Evolutionary conservation across 2,797 vertebrate species (phyloP).

Genomic region (Artibeus lituratus): DNA sequence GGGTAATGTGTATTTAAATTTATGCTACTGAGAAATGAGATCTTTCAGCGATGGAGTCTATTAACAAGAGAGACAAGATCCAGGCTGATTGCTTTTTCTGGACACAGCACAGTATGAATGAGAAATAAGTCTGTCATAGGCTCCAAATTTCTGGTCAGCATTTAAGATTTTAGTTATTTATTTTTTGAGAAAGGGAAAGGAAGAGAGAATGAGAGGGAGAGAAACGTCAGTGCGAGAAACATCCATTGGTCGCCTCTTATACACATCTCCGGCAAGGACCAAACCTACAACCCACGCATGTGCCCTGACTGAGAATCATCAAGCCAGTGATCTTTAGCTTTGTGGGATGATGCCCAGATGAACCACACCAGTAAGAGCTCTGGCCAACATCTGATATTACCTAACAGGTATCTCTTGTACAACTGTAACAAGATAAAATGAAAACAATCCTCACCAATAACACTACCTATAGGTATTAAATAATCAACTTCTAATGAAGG

Average conservation of each 20-base stretch:
- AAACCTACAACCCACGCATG: neutral
- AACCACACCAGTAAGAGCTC: neutral
- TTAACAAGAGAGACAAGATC: neutral
- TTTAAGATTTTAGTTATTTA: neutral
- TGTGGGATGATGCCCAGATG: neutral
- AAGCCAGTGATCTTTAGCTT: neutral
- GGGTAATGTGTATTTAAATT: neutral
- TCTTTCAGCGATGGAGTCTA: neutral
- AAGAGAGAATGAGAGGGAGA: neutral
- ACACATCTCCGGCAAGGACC: neutral
- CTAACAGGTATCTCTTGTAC: neutral
- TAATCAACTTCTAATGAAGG: neutral
- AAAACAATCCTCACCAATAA: neutral
- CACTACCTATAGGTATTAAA: neutral
- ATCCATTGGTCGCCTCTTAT: neutral
- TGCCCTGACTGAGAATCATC: neutral
- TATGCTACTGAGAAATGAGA: conserved; percentile 5
- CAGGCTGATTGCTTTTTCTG: neutral
- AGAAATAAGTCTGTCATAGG: neutral
- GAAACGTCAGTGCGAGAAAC: neutral
- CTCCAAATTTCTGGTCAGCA: neutral
- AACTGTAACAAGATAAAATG: neutral
- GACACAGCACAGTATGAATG: neutral
- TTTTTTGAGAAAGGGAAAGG: neutral
- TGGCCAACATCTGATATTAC: neutral